Evolutionary conservation across 1,140 invertebrate genomes (phyloP).

Genomic region (Drosophila fuyamai): DNA sequence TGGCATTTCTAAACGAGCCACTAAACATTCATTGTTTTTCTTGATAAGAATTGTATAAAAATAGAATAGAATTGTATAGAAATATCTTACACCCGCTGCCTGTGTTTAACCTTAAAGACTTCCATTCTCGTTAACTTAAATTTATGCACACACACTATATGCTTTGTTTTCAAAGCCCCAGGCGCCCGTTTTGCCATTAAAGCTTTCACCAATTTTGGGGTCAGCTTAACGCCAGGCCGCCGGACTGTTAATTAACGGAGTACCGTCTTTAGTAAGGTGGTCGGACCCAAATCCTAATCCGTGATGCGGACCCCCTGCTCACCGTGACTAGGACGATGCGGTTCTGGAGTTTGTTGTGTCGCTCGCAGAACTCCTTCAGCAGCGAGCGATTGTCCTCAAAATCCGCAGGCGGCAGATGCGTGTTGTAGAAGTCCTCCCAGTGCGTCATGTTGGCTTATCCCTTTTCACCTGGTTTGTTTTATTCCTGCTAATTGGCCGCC

Average conservation of each 20-base stretch:
- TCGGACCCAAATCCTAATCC: conserved; percentile 1
- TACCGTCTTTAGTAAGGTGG: background rate
- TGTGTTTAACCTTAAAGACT: background rate
- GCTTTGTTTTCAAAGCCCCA: background rate
- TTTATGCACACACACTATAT: conserved; percentile 14
- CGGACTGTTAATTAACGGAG: conserved; percentile 1
- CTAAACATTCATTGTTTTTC: no score
- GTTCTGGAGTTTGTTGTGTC: conserved; percentile 87
- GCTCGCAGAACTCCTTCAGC: conserved; percentile 89
- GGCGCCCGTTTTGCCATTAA: conserved; percentile 5
- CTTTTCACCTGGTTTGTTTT: conserved; percentile 7
- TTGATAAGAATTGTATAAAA: no score
- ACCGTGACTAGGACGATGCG: conserved; percentile 92
- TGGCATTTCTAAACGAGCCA: no score
- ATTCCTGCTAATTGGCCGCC: conserved; percentile 44
- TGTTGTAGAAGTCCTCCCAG: conserved; percentile 93
- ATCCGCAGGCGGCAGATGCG: conserved; percentile 90
- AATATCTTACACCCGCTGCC: no score
- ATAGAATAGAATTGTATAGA: background rate
- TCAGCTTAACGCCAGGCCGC: conserved; percentile 5
- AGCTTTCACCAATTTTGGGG: conserved; percentile 13
- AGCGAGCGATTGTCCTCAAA: conserved; percentile 89
- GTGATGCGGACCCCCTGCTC: conserved; percentile 68
- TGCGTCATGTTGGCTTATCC: conserved; percentile 69
- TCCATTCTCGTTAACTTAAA: background rate